phyloP scores from a whole-genome alignment of 2,797 vertebrate genomes.

The Enteromius paludinosus region DNA sequence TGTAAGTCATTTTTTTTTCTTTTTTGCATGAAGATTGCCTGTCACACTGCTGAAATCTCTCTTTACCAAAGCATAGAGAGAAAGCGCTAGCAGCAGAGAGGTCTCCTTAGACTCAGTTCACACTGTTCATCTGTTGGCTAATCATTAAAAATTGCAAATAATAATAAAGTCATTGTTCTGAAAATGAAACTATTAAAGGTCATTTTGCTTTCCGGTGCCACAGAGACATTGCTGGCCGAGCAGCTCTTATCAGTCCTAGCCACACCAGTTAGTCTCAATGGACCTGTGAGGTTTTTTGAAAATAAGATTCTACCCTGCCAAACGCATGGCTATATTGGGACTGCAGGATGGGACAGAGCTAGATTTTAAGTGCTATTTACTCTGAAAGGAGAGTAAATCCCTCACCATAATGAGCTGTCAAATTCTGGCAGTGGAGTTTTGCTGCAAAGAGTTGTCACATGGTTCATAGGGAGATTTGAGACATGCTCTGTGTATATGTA shows the following conservation, averaged over 20 bases:
- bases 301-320: slow-evolving; percentile 76
- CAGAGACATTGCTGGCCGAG: slow-evolving; percentile 76
- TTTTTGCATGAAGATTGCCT: slow-evolving; percentile 39
- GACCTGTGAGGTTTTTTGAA: slow-evolving; percentile 77
- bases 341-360: slow-evolving; percentile 66
- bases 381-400: slow-evolving; percentile 71
- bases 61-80: slow-evolving; percentile 20
- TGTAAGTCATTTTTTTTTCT: slow-evolving; percentile 20
- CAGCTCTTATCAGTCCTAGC: slow-evolving; percentile 81
- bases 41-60: slow-evolving; percentile 47
- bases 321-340: slow-evolving; percentile 68
- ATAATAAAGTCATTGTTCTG: slow-evolving; percentile 71
- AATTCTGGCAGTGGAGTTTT: slow-evolving; percentile 61
- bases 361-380: slow-evolving; percentile 70
- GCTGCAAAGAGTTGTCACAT: slow-evolving; percentile 59
- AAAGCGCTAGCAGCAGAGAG: slow-evolving; percentile 51
- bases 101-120: slow-evolving; percentile 51
- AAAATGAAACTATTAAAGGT: slow-evolving; percentile 58
- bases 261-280: slow-evolving; percentile 81
- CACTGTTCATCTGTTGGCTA: slow-evolving; percentile 76
- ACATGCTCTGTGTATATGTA: slow-evolving; percentile 42
- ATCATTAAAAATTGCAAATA: slow-evolving; percentile 76
- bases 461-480: slow-evolving; percentile 56
- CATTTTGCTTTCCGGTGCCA: slow-evolving; percentile 54
- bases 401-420: slow-evolving; percentile 75